Evolutionary conservation across 2,888 invertebrate genomes (phyloP), one percentile per base, ranked within the genome.

Genomic region (Meganola albula): DNA sequence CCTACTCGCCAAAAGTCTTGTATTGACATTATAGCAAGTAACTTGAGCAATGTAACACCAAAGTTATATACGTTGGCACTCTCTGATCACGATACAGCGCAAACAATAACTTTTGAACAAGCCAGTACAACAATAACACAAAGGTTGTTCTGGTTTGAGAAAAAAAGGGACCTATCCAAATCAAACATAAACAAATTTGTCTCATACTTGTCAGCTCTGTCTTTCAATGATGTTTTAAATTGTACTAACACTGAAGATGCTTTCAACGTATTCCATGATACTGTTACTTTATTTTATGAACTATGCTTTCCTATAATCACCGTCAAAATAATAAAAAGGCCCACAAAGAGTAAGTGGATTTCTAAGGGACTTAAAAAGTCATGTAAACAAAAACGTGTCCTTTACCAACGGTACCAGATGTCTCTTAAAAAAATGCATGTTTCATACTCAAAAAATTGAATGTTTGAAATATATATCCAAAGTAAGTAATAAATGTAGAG

Each of bases 1-100:
- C 24, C 30, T n/a, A 31, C 30, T 3, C 10, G 30, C 4, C 23
- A 14, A 18, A 10, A 12, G 2, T 22, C 1, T 31, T 22, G 10
- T 4, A 13, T n/a, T n/a, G n/a, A n/a, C n/a, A n/a, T n/a, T n/a
- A n/a, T n/a, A n/a, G n/a, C n/a, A n/a, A n/a, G n/a, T n/a, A n/a
- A n/a, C n/a, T n/a, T n/a, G n/a, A n/a, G n/a, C n/a, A n/a, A n/a
- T n/a, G n/a, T n/a, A n/a, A n/a, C n/a, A n/a, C n/a, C n/a, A n/a
- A n/a, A n/a, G n/a, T n/a, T n/a, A n/a, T n/a, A n/a, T 12, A 7
- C n/a, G 6, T 22, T 26, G 7, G 21, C 10, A n/a, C 6, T 21
- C 12, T 26, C 31, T 2, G 31, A 31, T n/a, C 31, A 31, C 25
- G 12, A 31, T 10, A 31, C 12, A 1, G n/a, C 12, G 1, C 31